Evolutionary conservation across 2,888 invertebrate genomes (phyloP), one percentile per base, ranked within the genome.

Genomic region (Heliconius erato): DNA sequence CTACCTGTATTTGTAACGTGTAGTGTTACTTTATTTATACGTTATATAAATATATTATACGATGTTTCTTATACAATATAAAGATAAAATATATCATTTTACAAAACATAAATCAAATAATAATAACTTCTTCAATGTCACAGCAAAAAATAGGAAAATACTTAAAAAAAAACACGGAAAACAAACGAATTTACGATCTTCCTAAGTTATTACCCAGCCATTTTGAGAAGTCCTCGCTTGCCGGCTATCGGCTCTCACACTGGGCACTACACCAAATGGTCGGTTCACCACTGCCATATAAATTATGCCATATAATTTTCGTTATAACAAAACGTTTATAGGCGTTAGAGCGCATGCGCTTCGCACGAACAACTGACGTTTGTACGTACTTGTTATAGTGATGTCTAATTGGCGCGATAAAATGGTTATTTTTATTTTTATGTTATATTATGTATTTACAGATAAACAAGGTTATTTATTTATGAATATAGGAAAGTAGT

Each of bases 201-300:
- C 82, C 82, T 84, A 83, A 86, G 84, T 81, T 87, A 90, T 94
- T 94, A 94, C 94, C 94, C 92, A 92, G 90, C 91, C 91, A 91
- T 92, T 89, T 91, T 90, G 91, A 84, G 91, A 88, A 87, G 92
- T 90, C 87, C 92, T 89, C 84, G 89, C 87, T 80, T 90, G 90
- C 85, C 91, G 91, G 85, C 90, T 90, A 88, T 91, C 92, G 86
- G 90, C 91, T 90, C 92, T 91, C 86, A 90, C 89, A 92, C 92
- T 93, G 89, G 91, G 93, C 90, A 94, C 93, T 87, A 93, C 93
- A 91, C 92, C 92, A 94, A 92, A 92, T 89, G 91, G 91, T 88
- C 92, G 92, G 88, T 90, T 93, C 93, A 93, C 92, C 92, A 95
- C 94, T 95, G 95, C 95, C 95, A 95, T 95, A 95, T 94, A 94